Evolutionary conservation across 2,113 vertebrate genomes (phyloP).

Genomic region (Muntiacus reevesi): DNA sequence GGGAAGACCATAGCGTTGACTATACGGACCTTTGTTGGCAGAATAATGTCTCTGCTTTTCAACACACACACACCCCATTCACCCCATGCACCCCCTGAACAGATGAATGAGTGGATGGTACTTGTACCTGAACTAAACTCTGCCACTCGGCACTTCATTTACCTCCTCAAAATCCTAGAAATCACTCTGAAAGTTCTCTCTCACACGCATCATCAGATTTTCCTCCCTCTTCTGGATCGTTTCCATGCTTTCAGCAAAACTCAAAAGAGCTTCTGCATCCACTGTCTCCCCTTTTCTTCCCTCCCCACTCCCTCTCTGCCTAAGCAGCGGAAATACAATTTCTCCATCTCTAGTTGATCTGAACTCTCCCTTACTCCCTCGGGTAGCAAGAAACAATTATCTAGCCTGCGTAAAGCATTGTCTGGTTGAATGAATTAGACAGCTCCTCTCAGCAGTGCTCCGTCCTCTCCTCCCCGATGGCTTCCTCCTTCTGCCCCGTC

Average conservation of each 20-base stretch:
- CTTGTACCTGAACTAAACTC: not conserved
- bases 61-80: not conserved
- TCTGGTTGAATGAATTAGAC: not conserved
- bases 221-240: not conserved
- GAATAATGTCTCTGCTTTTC: not conserved
- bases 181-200: not conserved
- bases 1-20: not conserved
- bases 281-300: not conserved
- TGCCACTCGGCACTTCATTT: not conserved
- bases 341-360: not conserved
- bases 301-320: not conserved
- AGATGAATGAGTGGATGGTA: not conserved
- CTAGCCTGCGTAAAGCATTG: not conserved
- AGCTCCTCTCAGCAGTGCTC: too few relatives aligned
- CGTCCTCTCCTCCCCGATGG: not conserved
- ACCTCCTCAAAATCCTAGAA: not conserved
- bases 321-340: not conserved
- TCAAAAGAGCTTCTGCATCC: not conserved
- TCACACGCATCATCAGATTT: not conserved
- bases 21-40: not conserved
- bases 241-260: not conserved
- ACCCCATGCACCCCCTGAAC: not conserved
- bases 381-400: not conserved
- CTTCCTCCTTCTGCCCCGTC: not conserved
- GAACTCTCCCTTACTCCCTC: not conserved